A percentile compares a stretch with the other conserved stretches of the same genome.
phyloP scores from a whole-genome alignment of 2,888 invertebrate genomes.

The Protula sp. region DNA sequence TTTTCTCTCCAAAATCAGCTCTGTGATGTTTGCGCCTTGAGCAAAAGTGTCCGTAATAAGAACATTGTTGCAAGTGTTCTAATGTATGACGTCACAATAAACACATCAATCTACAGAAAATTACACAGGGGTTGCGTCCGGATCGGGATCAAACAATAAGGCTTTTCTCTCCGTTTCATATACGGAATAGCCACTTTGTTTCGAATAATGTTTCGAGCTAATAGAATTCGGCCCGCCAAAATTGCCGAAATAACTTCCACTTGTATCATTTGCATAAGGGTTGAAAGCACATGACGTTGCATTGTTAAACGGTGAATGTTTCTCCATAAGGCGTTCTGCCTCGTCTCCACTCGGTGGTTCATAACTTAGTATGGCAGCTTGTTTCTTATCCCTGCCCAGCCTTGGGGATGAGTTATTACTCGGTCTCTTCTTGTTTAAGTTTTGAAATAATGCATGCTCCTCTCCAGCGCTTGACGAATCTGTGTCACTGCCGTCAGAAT shows the following conservation, averaged over 20 bases:
- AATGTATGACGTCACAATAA: no score
- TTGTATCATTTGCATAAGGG: conserved; percentile 4
- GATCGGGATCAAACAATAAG: conserved; percentile 5
- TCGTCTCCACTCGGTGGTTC: no score
- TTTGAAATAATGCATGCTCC: conserved; percentile 2
- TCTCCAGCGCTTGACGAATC: neutral
- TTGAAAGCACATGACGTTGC: neutral
- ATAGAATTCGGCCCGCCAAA: neutral
- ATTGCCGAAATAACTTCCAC: neutral
- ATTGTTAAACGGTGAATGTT: no score
- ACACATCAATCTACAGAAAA: no score
- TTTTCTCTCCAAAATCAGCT: no score
- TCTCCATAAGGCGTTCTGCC: no score
- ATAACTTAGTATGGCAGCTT: no score
- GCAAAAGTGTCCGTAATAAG: no score
- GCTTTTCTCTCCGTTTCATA: neutral
- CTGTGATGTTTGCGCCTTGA: no score
- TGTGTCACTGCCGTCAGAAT: neutral
- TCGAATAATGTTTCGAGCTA: neutral
- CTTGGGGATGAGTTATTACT: neutral
- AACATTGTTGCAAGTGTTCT: no score
- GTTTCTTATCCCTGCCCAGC: neutral
- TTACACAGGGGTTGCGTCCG: conserved; percentile 6
- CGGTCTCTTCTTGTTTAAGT: neutral
- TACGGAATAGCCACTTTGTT: neutral